Evolutionary conservation across 2,113 vertebrate genomes (phyloP).

Genomic region (Perognathus longimembris): DNA sequence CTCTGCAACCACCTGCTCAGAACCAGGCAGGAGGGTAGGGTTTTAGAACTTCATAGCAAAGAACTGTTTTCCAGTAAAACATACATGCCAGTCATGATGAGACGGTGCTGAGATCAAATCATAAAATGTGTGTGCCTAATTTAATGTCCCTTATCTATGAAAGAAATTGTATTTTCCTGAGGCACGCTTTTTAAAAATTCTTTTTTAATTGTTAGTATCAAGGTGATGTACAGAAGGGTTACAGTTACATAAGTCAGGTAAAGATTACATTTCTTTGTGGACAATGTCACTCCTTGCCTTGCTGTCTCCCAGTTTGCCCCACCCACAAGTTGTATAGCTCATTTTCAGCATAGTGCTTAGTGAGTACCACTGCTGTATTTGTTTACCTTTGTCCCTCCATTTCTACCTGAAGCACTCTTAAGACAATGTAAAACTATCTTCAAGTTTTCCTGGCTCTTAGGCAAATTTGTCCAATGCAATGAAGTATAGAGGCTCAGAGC

Average conservation of each 20-base stretch:
- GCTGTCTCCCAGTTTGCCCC: too few relatives aligned
- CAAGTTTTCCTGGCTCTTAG: not conserved
- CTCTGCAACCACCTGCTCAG: not conserved
- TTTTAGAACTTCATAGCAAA: not conserved
- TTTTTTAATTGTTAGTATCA: too few relatives aligned
- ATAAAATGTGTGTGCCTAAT: not conserved
- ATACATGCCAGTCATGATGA: not conserved
- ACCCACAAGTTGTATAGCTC: too few relatives aligned
- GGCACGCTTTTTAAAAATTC: too few relatives aligned
- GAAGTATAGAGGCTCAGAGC: rapidly evolving
- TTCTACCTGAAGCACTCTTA: not conserved
- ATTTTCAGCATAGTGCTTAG: too few relatives aligned
- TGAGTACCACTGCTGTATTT: too few relatives aligned
- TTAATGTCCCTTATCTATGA: not conserved
- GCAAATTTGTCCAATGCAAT: not conserved
- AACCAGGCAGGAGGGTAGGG: not conserved
- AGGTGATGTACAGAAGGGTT: too few relatives aligned
- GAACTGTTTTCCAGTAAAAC: not conserved
- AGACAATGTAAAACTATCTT: not conserved
- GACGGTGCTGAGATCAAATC: not conserved
- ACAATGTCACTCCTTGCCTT: too few relatives aligned
- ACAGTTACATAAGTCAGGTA: too few relatives aligned
- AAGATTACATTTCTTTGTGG: too few relatives aligned
- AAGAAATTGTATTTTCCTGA: not conserved
- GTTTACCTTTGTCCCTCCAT: too few relatives aligned